Percentiles rank a stretch among this genome's conserved stretches.
phyloP scores from a whole-genome alignment of 2,888 invertebrate species.

The Oligia fasciuncula region DNA sequence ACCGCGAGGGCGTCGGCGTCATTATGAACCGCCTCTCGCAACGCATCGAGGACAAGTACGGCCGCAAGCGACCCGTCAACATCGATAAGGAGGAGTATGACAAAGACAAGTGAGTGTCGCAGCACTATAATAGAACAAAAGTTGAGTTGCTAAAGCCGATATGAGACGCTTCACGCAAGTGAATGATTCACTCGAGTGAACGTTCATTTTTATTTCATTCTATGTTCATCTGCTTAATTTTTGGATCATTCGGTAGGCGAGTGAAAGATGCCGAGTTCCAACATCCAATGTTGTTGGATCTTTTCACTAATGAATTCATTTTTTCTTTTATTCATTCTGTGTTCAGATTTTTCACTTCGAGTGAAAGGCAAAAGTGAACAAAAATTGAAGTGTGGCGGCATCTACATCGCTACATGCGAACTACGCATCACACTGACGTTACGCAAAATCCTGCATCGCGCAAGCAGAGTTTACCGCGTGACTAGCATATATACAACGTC shows the following conservation, averaged over 20 bases:
- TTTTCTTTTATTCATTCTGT: background rate
- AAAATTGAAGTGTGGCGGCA: background rate
- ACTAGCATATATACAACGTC: too few relatives aligned
- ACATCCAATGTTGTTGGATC: too few relatives aligned
- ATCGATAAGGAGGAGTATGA: constrained; percentile 93
- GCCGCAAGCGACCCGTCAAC: constrained; percentile 92
- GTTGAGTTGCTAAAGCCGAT: background rate
- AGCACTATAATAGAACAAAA: background rate
- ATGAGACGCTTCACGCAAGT: background rate
- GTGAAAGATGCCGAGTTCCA: background rate
- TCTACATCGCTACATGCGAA: too few relatives aligned
- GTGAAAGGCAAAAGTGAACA: background rate
- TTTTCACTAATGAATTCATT: too few relatives aligned
- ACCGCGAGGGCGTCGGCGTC: constrained; percentile 89
- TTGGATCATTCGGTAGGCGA: background rate
- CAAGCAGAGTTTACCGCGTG: too few relatives aligned
- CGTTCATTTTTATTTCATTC: background rate
- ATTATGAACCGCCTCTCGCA: constrained; percentile 88
- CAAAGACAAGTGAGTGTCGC: constrained; percentile 84
- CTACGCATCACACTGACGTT: too few relatives aligned
- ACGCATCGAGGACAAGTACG: constrained; percentile 93
- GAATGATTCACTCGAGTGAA: background rate
- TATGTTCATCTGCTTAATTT: background rate
- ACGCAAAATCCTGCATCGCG: too few relatives aligned
- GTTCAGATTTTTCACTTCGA: background rate